Conservation (phyloP, 2,888 invertebrate genomes). For the Phorcus lineatus region DNA sequence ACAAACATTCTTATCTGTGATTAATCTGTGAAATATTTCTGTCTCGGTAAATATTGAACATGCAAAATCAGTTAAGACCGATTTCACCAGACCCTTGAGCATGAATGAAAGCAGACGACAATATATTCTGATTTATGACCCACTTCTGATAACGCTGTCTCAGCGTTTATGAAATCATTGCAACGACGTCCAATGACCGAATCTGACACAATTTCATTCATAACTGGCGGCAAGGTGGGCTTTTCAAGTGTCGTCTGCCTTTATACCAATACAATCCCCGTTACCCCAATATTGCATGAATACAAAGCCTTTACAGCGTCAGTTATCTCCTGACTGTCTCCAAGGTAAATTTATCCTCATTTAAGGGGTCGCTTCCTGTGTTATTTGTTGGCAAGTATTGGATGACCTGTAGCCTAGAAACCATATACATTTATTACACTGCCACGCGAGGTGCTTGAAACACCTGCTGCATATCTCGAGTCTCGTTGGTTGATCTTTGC, state of each 20-base stretch:
- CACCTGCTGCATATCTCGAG: neutral
- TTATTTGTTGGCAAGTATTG: neutral
- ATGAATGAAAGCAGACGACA: neutral
- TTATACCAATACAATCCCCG: neutral
- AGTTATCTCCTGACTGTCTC: neutral
- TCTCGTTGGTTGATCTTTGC: neutral
- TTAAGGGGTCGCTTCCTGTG: constrained; percentile 7
- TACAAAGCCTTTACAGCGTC: neutral
- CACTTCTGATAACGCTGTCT: too few relatives aligned
- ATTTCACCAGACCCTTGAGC: neutral
- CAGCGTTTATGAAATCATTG: too few relatives aligned
- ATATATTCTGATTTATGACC: too few relatives aligned
- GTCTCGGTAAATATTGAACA: neutral
- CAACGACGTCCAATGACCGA: neutral
- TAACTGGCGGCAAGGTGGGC: neutral
- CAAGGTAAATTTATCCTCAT: neutral
- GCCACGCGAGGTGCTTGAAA: neutral
- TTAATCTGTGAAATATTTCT: neutral
- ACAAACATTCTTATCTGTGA: neutral
- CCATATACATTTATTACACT: neutral
- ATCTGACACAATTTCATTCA: neutral
- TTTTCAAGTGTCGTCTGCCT: constrained; percentile 13
- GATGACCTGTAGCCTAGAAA: neutral
- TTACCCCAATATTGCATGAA: neutral
- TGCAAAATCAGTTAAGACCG: neutral